Base-by-base conservation (phyloP, 2,888 invertebrate genomes). In the Drosophila macrospina region DNA sequence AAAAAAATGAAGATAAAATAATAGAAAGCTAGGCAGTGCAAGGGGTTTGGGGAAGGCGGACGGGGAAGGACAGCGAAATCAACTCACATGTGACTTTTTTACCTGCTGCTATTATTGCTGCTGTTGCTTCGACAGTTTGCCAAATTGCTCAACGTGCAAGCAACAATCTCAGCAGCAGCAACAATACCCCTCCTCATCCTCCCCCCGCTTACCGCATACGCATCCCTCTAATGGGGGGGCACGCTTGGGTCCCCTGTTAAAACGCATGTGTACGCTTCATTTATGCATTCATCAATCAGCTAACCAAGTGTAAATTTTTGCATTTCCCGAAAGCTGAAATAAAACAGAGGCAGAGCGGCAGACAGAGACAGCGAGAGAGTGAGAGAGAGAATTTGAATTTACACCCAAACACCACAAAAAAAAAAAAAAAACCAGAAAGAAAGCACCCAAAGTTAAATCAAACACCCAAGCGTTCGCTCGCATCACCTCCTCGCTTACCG, bases 291-390 rank as follows among this genome's bases (percentile, higher is more conserved):
- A 90, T 90, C 89, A 89, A 89, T 89, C 89, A 89, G 89, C 85
- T 84, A 89, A 89, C 90, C 90, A 90, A 90, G 90, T 89, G 89
- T 87, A 80, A 90, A 90, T 90, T 89, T 85, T 89, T 89, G 88
- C 86, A 86, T 86, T 86, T 88, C 80, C 85, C 76, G 77, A 62
- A 80, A 86, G 80, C 56, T 88, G 80, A 88, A 88, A 84, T 84
- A 83, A 88, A 84, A 80, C 84, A 69, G 83, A 84, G 88, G 78
- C 7, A 13, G 42, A 20, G 16, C 10, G 24, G 24, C 13, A 20
- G 11, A 69, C 2, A 20, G 20, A 1, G 20, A 20, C 2, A 20
- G 3, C 1, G 20, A 20, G 20, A 20, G 3, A 20, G 20, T 2
- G 83, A 83, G 87, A 80, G 10, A 61, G 77, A 85, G 86, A 88